phyloP scores from a whole-genome alignment of 1,140 invertebrate species.

The Eriosoma lanigerum region DNA sequence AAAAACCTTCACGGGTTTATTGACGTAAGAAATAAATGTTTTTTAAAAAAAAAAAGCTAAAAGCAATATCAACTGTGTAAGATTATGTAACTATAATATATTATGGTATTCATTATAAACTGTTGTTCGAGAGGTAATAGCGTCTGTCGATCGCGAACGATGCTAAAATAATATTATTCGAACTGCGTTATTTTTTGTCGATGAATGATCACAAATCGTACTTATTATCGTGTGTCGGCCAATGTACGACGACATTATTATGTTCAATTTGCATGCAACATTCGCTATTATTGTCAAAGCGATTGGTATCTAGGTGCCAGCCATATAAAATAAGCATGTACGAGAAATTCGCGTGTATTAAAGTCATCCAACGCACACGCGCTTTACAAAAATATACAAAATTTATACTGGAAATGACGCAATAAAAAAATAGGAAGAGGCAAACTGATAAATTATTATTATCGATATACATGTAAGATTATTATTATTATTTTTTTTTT shows the following conservation, averaged over 20 bases:
- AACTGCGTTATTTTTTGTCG: not conserved
- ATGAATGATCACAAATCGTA: conserved; percentile 10
- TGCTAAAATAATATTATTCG: conserved; percentile 4
- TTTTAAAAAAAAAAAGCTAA: not conserved
- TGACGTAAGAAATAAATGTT: not conserved
- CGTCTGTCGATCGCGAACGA: not conserved
- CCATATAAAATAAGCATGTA: not conserved
- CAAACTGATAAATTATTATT: conserved; percentile 14
- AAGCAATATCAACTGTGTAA: not conserved
- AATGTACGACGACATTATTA: not conserved
- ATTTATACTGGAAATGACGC: not conserved
- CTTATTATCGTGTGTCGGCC: conserved; percentile 15
- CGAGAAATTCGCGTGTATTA: conserved; percentile 25
- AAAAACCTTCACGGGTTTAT: not conserved
- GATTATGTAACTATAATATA: too few relatives aligned
- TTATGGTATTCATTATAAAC: not conserved
- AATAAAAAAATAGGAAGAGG: not conserved
- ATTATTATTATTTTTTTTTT: not conserved
- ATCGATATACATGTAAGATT: conserved; percentile 15
- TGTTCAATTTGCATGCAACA: conserved; percentile 29
- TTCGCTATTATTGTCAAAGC: conserved; percentile 8
- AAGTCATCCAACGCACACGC: conserved; percentile 17
- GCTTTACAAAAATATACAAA: not conserved
- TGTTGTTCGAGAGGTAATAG: not conserved
- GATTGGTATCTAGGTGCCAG: not conserved